These are phyloP conservation scores for Phenganax marumi DNA, from an alignment of 92 coral and sea anemone genomes.

Conservation along the genomic window DNA sequence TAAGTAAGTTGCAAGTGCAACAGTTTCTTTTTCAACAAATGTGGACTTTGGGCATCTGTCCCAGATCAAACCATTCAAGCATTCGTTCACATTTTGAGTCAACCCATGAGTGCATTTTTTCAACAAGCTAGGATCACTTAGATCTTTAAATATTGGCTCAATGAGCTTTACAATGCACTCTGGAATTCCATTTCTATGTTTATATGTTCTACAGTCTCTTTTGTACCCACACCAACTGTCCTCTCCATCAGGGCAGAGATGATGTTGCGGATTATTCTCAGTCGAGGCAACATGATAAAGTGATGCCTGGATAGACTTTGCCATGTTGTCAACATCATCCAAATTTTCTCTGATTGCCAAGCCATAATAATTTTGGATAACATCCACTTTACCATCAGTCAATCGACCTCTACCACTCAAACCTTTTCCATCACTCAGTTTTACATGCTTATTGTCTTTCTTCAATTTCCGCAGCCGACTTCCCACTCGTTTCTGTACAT, in stretches of 20 bases:
- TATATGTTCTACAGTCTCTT: background rate
- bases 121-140: background rate
- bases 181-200: constrained; percentile 16
- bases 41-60: constrained; percentile 18
- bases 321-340: background rate
- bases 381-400: background rate
- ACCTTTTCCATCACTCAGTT: constrained; percentile 31
- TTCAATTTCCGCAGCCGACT: background rate
- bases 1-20: background rate
- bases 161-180: constrained; percentile 1
- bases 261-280: background rate
- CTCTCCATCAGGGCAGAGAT: background rate
- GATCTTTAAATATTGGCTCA: constrained; percentile 18
- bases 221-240: background rate
- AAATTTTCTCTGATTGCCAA: constrained; percentile 10
- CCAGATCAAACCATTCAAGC: constrained; percentile 27
- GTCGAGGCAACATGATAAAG: constrained; percentile 23
- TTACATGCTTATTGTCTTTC: background rate
- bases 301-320: background rate
- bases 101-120: constrained; percentile 5
- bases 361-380: background rate
- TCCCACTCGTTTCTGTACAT: constrained; percentile 24
- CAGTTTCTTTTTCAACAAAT: background rate
- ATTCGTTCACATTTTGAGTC: constrained; percentile 15
- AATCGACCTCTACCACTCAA: background rate